Base-by-base conservation (phyloP, 2,113 vertebrate genomes). In the Salvator merianae region DNA sequence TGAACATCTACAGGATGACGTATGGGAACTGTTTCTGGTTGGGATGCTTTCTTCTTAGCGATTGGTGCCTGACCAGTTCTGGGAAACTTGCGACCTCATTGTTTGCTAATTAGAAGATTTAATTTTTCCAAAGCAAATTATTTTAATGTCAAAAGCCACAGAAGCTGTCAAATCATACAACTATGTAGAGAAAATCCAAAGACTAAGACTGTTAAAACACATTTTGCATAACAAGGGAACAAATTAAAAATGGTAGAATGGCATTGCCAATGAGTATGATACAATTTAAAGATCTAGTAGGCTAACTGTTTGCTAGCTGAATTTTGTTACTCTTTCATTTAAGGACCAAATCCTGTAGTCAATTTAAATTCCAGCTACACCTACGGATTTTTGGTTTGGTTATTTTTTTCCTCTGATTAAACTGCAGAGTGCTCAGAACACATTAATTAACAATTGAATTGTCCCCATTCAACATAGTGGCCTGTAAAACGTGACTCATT, bases 31-130 rank as follows among this genome's bases (percentile, higher is more conserved):
- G 69, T 71, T 90, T 87, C 85, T 92, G 89, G 88, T 89, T 94
- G 92, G 85, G 76, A 93, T 95, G 93, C 89, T 93, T 94, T 94
- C 93, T 88, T 95, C 92, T 93, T 94, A 93, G 92, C 22, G 92
- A 95, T 95, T 89, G 89, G 86, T 94, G 95, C 92, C 93, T 93
- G 93, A 63, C 87, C 95, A 91, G 91, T 94, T 96, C 95, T 96
- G 96, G 95, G 96, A 96, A 96, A 96, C 93, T 95, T 94, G 93
- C 92, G 95, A 96, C 95, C 95, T 95, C 91, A 92, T 94, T 95
- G 93, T 94, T 93, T 95, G 95, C 95, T 96, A 96, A 96, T 96
- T 95, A 95, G 93, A 94, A 94, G 93, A 95, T 87, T 2, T 95
- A 95, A 95, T 93, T 94, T 95, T 94, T 95, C 96, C 96, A 95